These are phyloP conservation scores for Morpho achilles DNA, from an alignment of 2,888 invertebrate genomes.

Conservation along the genomic window DNA sequence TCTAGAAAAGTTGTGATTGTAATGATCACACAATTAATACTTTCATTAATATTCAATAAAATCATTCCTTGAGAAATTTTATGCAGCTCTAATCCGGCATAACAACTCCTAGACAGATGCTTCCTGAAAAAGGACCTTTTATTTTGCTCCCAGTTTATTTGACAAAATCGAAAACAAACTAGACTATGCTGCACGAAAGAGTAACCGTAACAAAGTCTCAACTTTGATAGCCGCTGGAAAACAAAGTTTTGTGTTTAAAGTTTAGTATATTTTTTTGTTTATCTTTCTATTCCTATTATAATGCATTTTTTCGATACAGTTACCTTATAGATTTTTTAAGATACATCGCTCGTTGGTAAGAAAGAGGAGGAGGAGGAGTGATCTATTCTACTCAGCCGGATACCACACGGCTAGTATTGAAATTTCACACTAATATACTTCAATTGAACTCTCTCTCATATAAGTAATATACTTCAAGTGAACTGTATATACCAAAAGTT, in stretches of 20 bases:
- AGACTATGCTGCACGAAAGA: conserved; percentile 12
- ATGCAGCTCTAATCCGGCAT: not conserved
- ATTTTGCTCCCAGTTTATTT: conserved; percentile 12
- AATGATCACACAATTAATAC: no score
- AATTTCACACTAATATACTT: no score
- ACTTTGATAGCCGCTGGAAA: conserved; percentile 3
- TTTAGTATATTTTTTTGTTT: conserved; percentile 7
- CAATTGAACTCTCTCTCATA: no score
- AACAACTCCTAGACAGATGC: conserved; percentile 7
- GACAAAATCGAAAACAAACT: conserved; percentile 19
- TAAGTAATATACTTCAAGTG: no score
- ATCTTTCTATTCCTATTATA: not conserved
- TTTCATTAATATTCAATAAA: no score
- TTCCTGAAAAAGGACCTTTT: conserved; percentile 21
- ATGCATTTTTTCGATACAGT: not conserved
- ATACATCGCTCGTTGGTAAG: no score
- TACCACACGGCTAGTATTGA: no score
- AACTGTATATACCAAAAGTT: no score
- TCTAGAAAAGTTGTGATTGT: no score
- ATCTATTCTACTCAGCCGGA: no score
- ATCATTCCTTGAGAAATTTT: no score
- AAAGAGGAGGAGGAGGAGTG: no score
- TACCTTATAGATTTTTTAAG: not conserved
- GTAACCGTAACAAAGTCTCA: conserved; percentile 1
- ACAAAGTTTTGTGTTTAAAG: conserved; percentile 5